Percentiles rank a stretch among this genome's conserved stretches.
These are phyloP conservation scores for Drosophila nigricruria DNA, from an alignment of 2,888 invertebrate genomes.

Conservation along the genomic window DNA sequence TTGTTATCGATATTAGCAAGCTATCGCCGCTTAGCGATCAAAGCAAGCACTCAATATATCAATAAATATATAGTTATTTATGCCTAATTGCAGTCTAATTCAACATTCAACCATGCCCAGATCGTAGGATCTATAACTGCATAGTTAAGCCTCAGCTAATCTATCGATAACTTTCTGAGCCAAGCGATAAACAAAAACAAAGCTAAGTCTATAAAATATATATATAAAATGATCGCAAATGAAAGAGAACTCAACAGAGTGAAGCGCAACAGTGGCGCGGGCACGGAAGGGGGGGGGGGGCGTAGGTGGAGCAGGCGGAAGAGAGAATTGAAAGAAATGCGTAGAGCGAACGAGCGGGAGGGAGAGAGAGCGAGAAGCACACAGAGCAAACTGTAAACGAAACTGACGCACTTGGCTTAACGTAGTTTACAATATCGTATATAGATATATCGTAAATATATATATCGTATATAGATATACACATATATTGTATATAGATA, in stretches of 20 bases:
- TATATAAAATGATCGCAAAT: background rate
- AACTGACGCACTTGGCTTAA: slow-evolving; percentile 10
- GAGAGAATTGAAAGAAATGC: slow-evolving; percentile 4
- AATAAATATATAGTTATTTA: too few species aligned
- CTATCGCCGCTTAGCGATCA: too few species aligned
- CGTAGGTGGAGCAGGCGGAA: background rate
- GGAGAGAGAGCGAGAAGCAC: background rate
- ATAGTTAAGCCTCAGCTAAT: too few species aligned
- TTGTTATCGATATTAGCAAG: too few species aligned
- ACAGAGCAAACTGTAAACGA: background rate
- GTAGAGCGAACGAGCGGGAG: background rate
- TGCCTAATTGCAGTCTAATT: too few species aligned
- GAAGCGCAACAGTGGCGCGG: background rate
- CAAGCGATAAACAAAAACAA: too few species aligned
- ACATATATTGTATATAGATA: background rate
- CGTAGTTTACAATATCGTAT: background rate
- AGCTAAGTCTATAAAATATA: background rate
- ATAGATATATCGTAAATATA: background rate
- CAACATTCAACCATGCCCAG: too few species aligned
- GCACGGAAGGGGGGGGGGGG: background rate
- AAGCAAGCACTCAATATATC: too few species aligned
- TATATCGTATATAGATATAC: background rate
- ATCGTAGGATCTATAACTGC: too few species aligned
- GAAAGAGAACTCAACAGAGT: background rate
- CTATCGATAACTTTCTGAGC: background rate